These are phyloP conservation scores for Phainopepla nitens DNA, from an alignment of 2,113 vertebrate species.

Conservation along the genomic window DNA sequence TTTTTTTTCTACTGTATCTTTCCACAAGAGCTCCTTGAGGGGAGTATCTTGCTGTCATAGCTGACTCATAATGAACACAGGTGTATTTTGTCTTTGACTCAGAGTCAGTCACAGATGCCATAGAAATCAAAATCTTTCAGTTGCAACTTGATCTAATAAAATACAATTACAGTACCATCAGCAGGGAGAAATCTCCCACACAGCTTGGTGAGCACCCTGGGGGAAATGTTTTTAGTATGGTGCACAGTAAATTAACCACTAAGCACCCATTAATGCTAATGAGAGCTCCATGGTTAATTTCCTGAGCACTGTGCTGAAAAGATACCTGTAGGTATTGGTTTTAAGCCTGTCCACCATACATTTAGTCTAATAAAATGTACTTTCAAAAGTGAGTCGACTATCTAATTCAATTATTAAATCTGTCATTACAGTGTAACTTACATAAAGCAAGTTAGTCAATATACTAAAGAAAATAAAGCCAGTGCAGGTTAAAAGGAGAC, in stretches of 20 bases:
- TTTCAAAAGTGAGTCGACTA: background rate
- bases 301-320: conserved; percentile 53
- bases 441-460: background rate
- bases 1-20: background rate
- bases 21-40: background rate
- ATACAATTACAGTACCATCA: conserved; percentile 3
- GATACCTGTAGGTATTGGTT: conserved; percentile 25
- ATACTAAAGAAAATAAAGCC: background rate
- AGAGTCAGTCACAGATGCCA: background rate
- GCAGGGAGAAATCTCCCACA: conserved; percentile 7
- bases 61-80: background rate
- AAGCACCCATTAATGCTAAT: conserved; percentile 61
- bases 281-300: conserved; percentile 60
- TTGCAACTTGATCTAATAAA: conserved; percentile 37
- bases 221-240: conserved; percentile 8
- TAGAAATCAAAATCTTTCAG: conserved; percentile 7
- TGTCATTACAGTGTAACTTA: background rate
- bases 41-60: background rate
- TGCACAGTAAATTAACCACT: conserved; percentile 53
- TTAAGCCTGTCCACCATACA: background rate
- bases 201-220: conserved; percentile 19
- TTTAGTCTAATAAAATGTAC: background rate
- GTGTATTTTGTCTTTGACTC: background rate
- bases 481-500: background rate
- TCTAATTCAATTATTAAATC: background rate